Conservation (phyloP, 2,113 vertebrate species). For the Rhabdornis inornatus region DNA sequence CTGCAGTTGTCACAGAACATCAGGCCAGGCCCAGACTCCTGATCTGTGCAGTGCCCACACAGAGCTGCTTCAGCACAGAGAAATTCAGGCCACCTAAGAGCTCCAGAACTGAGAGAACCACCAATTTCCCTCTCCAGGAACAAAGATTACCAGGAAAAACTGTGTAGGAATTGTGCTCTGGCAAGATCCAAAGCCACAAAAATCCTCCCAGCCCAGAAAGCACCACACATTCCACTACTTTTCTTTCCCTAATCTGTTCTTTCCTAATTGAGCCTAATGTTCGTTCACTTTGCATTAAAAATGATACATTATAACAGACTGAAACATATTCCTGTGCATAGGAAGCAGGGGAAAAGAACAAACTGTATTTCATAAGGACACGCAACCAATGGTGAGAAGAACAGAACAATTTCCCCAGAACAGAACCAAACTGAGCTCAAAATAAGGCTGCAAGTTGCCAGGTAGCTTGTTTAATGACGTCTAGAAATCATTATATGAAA, state of each 20-base stretch:
- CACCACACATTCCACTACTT: neutral
- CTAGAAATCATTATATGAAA: neutral
- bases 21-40: neutral
- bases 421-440: neutral
- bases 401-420: neutral
- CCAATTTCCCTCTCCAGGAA: neutral
- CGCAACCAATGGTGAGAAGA: neutral
- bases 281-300: neutral
- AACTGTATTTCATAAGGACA: neutral
- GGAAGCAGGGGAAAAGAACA: neutral
- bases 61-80: neutral
- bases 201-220: neutral
- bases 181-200: neutral
- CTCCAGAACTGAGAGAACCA: neutral
- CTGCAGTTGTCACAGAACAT: neutral
- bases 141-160: neutral
- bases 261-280: neutral
- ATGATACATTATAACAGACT: neutral
- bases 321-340: neutral
- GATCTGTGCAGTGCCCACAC: neutral
- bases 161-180: neutral
- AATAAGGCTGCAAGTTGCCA: neutral
- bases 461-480: neutral
- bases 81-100: neutral
- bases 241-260: neutral